Base-by-base conservation (phyloP, 1,140 invertebrate genomes). In the Hyles vespertilio region DNA sequence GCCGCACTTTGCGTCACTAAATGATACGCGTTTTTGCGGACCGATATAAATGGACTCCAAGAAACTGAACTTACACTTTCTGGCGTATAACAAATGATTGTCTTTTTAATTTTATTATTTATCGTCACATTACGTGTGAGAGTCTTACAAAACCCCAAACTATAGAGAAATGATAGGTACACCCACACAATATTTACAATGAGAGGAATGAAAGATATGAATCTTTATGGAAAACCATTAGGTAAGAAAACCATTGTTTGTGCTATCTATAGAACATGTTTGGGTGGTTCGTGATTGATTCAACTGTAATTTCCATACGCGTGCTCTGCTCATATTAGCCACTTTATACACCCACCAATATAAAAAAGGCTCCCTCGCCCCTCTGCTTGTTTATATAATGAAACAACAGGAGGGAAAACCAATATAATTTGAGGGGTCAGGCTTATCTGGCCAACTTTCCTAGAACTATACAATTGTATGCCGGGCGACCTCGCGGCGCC, bases 281-380 rank as follows among this genome's bases (percentile, higher is more conserved):
- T 83, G 75, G 77, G 73, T 69, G 63, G 69, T 84, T 84, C 84
- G 84, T 87, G 84, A 87, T 87, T 87, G 84, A 87, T 87, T 85
- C 74, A 70, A 77, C 81, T 79, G 81, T 83, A 87, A 87, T 87
- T 87, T 87, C 82, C 84, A 87, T 87, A 87, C 81, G 81, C 81
- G 82, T 87, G 84, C 67, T 82, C 74, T 69, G 74, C 71, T 82
- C 80, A 75, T 83, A 87, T 87, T 87, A 84, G 73, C 81, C 72
- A 78, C 72, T 75, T 84, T 76, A 77, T 74, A 74, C 65, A 64
- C 69, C 63, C 71, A 77, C 80, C 72, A 81, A 59, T 22, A 51
- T 60, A 57, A 56, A 3, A 6, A 56, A 67, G 74, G 55, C 69
- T 65, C 34, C 53, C 58, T 44, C 8, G 40, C 65, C 62, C 61